Conservation (phyloP, 2,888 invertebrate species). For the Arctia plantaginis region DNA sequence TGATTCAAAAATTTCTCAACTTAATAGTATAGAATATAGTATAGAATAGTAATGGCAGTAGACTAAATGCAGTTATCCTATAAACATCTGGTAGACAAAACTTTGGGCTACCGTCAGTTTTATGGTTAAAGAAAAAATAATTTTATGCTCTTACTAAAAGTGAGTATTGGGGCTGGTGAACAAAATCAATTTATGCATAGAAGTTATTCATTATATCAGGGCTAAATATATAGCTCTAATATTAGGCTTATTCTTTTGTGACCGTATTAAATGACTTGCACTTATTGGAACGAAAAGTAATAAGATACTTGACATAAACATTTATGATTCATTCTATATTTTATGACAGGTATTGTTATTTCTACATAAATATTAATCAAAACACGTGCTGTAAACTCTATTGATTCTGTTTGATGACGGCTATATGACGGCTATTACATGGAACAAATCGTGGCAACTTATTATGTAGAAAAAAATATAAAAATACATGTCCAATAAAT, state of each 20-base stretch:
- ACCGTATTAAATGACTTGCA: neutral
- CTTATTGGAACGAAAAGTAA: neutral
- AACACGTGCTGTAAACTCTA: neutral
- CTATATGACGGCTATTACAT: too few relatives aligned
- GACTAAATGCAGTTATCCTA: neutral
- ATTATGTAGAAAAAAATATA: neutral
- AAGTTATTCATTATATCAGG: neutral
- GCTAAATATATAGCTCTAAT: too few relatives aligned
- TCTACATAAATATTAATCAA: neutral
- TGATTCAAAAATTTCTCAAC: too few relatives aligned
- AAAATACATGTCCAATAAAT: neutral
- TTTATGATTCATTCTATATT: neutral
- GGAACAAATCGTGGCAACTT: neutral
- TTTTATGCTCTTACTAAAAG: neutral
- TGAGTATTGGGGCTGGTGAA: neutral
- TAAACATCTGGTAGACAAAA: neutral
- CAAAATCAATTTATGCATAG: neutral
- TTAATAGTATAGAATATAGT: too few relatives aligned
- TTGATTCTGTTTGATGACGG: too few relatives aligned
- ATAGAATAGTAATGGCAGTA: too few relatives aligned
- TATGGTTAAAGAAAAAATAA: too few relatives aligned
- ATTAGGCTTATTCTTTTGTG: neutral
- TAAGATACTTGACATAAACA: neutral
- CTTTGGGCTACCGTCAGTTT: neutral
- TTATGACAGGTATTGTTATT: neutral